Evolutionary conservation across 92 coral and sea anemone species (phyloP).

Genomic region (Phenganax marumi): DNA sequence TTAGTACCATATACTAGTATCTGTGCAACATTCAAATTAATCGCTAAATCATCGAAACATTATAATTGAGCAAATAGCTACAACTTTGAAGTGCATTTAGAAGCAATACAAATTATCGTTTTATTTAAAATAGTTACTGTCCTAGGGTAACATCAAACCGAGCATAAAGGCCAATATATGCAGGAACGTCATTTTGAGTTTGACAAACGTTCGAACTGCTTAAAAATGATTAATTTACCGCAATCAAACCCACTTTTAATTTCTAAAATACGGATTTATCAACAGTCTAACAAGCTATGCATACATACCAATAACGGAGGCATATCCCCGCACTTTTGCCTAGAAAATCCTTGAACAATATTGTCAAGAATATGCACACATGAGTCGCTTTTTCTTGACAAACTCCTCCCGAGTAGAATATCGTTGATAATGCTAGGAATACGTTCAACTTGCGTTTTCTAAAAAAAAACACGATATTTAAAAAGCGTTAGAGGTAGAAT

Average conservation of each 20-base stretch:
- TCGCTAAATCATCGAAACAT: background rate
- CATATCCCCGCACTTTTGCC: background rate
- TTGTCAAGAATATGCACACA: background rate
- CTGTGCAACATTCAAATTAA: background rate
- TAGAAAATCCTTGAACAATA: background rate
- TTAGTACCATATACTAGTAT: background rate
- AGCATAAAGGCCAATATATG: too few relatives aligned
- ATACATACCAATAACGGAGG: background rate
- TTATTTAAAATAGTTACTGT: too few relatives aligned
- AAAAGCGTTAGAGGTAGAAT: background rate
- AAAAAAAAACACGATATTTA: conserved; percentile 3
- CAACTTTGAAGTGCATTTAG: too few relatives aligned
- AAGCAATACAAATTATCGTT: too few relatives aligned
- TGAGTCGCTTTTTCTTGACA: background rate
- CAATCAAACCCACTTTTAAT: background rate
- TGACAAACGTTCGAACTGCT: too few relatives aligned
- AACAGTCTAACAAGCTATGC: background rate
- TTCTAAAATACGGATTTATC: background rate
- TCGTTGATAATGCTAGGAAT: conserved; percentile 5
- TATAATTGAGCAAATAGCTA: background rate
- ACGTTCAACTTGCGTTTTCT: conserved; percentile 14
- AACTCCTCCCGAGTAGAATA: background rate
- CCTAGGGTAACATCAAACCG: too few relatives aligned
- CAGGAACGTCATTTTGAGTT: too few relatives aligned
- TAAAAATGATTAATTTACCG: too few relatives aligned